Evolutionary conservation across 2,113 vertebrate species (phyloP), one percentile per base, ranked within the genome.

Genomic region (Enhydra lutris): DNA sequence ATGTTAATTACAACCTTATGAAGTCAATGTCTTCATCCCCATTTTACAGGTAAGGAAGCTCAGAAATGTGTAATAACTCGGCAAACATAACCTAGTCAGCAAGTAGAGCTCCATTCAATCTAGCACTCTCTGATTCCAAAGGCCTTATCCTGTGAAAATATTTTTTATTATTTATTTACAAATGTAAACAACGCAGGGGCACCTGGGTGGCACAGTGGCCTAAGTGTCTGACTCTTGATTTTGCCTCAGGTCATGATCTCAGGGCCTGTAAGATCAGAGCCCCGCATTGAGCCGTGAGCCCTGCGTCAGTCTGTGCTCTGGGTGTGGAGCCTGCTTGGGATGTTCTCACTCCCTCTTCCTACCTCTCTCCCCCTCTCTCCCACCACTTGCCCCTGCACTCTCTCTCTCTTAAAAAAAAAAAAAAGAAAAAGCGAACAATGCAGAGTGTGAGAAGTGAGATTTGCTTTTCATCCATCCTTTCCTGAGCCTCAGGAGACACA

Each of bases 101-200:
- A 55, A 63, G 11, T 34, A 3, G 36, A 93, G 61, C 59, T 92
- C 17, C 29, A 78, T 76, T 87, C 61, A 83, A 0, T 69, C 80
- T 55, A 78, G 61, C 52, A 45, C 59, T 92, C 6, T 71, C 24
- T 80, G 76, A 92, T 74, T 92, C 82, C 67, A 76, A 76, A 93
- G 85, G 9, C 69, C 65, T 5, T 74, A 45, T 20, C 11, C 36
- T 89, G 1, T 10, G 45, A n/a, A 92, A 88, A 74, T 47, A 78
- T 39, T 82, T 61, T 69, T 71, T 71, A 55, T 65, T 80, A 7
- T 69, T 79, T 73, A 34, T 74, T 86, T 86, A 79, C 80, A 78
- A 59, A 26, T 80, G 34, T 36, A n/a, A 69, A 20, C 34, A 69
- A 36, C 34, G 17, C 34, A 36, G 67, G 34, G 67, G 34, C 18